Evolutionary conservation across 2,888 invertebrate species (phyloP).

Genomic region (Eupithecia inturbata): DNA sequence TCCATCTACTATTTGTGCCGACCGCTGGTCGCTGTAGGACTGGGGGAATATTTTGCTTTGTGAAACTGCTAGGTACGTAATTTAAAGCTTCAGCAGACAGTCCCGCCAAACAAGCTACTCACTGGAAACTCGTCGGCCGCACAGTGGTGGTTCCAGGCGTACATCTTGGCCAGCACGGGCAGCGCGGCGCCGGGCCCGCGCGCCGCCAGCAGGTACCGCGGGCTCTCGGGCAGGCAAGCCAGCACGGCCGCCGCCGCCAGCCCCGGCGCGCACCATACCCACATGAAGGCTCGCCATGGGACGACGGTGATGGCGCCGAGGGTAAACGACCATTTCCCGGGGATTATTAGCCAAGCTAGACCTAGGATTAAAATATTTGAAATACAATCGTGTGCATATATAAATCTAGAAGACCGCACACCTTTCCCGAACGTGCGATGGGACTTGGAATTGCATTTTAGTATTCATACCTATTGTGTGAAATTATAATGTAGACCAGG

Average conservation of each 20-base stretch:
- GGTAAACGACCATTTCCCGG: slow-evolving; percentile 77
- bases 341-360: slow-evolving; percentile 88
- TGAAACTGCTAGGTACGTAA: no score
- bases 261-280: slow-evolving; percentile 86
- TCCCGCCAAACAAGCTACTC: slow-evolving; percentile 43
- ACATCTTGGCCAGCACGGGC: slow-evolving; percentile 85
- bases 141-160: slow-evolving; percentile 68
- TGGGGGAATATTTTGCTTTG: no score
- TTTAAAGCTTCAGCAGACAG: neutral
- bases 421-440: neutral
- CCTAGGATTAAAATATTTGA: slow-evolving; percentile 68
- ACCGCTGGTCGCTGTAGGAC: no score
- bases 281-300: slow-evolving; percentile 90
- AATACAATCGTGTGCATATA: neutral
- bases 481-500: no score
- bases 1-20: no score
- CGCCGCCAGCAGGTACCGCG: slow-evolving; percentile 87
- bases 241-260: slow-evolving; percentile 84
- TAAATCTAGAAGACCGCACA: neutral
- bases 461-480: no score
- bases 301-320: slow-evolving; percentile 78
- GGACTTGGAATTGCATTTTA: neutral
- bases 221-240: slow-evolving; percentile 88
- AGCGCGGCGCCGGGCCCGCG: slow-evolving; percentile 85
- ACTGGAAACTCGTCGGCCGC: slow-evolving; percentile 73